Evolutionary conservation across 1,140 invertebrate species (phyloP), one percentile per base, ranked within the genome.

Genomic region (Drosophila sp.): DNA sequence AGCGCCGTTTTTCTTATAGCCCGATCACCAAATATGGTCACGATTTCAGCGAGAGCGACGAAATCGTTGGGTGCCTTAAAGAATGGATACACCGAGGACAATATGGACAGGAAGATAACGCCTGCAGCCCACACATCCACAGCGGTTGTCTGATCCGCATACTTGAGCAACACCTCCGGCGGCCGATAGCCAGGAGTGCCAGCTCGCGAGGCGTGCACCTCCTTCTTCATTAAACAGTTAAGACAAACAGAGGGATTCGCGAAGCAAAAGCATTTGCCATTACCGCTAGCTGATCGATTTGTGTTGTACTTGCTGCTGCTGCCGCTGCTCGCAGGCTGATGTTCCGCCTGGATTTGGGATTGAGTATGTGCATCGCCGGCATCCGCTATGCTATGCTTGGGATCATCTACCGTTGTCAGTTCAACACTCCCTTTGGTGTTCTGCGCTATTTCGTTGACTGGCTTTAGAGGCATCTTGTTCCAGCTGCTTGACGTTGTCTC

Each of bases 111-210:
- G 79, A 98, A 94, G 63, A 98, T 97, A 4, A 98, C 95, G 36
- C 97, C 97, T 40, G 94, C 94, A 34, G 97, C 96, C 97, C 97
- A 98, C 58, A 97, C 94, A 93, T 98, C 97, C 67, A 98, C 95
- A 73, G 96, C 96, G 93, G 92, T 93, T 5, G 95, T 95, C 93
- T 97, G 97, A 54, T 95, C 92, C 8, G 93, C 92, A 92, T 94
- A 94, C 87, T 96, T 96, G 25, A 97, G 92, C 32, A 97, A 92
- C 50, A 98, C 97, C 93, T 98, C 97, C 0, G 97, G 97, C 56
- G 97, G 96, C 40, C 97, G 93, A 90, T 97, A 98, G 62, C 91
- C 97, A 18, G 97, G 96, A n/a, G 97, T 98, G 25, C 97, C 97
- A 38, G 97, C 97, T 76, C 97, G 93, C 7, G 96, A 94, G 2